Evolutionary conservation across 2,797 vertebrate species (phyloP).

Genomic region (Lateolabrax maculatus): DNA sequence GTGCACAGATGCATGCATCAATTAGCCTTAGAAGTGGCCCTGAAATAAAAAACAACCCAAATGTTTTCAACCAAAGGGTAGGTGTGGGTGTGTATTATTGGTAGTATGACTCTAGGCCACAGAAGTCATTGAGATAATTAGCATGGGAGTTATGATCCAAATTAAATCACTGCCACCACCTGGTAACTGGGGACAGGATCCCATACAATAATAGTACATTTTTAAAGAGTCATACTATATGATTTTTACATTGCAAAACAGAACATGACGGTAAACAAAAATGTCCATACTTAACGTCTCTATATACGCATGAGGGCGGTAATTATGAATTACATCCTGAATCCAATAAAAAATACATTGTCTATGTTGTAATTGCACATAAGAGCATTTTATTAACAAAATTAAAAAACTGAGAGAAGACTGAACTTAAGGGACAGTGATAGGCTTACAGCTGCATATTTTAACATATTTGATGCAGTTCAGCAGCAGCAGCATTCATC

Average conservation of each 20-base stretch:
- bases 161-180: conserved; percentile 33
- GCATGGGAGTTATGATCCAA: conserved; percentile 52
- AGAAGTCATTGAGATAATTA: conserved; percentile 68
- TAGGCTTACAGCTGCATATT: background rate
- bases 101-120: conserved; percentile 50
- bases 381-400: background rate
- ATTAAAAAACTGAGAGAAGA: background rate
- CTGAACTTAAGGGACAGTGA: background rate
- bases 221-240: background rate
- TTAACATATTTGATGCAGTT: background rate
- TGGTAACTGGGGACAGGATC: background rate
- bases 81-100: conserved; percentile 32
- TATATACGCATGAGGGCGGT: too few species aligned
- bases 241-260: background rate
- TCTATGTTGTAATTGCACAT: background rate
- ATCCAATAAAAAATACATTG: background rate
- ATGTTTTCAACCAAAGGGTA: conserved; percentile 48
- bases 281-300: background rate
- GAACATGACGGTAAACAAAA: background rate
- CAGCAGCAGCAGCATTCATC: background rate
- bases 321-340: background rate
- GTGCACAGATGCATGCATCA: conserved; percentile 48
- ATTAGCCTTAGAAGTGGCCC: conserved; percentile 64
- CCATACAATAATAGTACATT: background rate
- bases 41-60: conserved; percentile 45